Base-by-base conservation (phyloP, 2,113 vertebrate genomes). In the Micronisus gabar region DNA sequence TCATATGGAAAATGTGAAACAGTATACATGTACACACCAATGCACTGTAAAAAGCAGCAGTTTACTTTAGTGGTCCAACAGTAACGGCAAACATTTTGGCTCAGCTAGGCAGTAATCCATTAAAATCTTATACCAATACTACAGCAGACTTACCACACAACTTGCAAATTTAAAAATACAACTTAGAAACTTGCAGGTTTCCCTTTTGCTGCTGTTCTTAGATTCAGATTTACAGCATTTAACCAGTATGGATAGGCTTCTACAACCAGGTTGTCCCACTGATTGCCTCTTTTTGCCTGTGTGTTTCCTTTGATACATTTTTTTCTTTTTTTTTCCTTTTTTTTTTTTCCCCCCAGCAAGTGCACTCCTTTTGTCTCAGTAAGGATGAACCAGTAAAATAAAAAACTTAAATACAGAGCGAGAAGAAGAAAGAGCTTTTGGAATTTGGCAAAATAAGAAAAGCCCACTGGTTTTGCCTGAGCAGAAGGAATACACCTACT, bases 101-200 rank as follows among this genome's bases (percentile, higher is more conserved):
- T 99, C 99, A 99, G 99, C 98, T 98, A 98, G 99, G 99, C 99
- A 99, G 99, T 98, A 98, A 98, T 98, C 98, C 98, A 98, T 97
- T 98, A 98, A 97, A 98, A 98, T 97, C 97, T 98, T 95, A 97
- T 81, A 97, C 95, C 75, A 92, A 96, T 95, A 98, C 97, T 98
- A 98, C 96, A 97, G 98, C 98, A 97, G 96, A 98, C 97, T 97
- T 97, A 95, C 95, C 94, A 97, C 96, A 97, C 97, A 97, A 97
- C 93, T 97, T 93, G 96, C 94, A 96, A 95, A 96, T 92, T 94
- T 90, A 81, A 89, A 95, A 97, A 93, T 58, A 95, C 94, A 97
- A 90, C 83, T 95, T 70, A 56, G 83, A 97, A 96, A 62, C 73
- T 89, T 94, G 81, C 76, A 94, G 95, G 97, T 96, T 97, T 94